These are phyloP conservation scores for Dorcus parallelipipedus DNA, from an alignment of 2,888 invertebrate genomes.

Conservation along the genomic window DNA sequence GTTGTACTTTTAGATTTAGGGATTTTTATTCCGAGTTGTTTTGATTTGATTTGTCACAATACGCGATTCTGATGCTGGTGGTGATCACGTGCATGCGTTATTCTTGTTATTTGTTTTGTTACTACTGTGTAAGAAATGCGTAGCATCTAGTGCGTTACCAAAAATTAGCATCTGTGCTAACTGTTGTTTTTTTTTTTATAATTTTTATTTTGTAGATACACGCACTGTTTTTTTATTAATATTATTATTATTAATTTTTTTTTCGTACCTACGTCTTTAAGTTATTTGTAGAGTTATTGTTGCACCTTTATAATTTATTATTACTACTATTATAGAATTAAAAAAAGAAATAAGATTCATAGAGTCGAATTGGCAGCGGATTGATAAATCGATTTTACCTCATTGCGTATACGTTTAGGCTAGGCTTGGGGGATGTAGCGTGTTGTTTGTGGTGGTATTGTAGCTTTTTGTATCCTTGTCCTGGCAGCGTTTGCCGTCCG, in stretches of 20 bases:
- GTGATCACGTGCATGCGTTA: conserved; percentile 23
- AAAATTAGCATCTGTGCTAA: conserved; percentile 26
- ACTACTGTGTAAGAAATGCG: conserved; percentile 23
- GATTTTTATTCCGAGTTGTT: no score
- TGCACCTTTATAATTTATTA: conserved; percentile 24
- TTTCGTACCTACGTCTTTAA: conserved; percentile 1
- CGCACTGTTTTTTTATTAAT: conserved; percentile 22
- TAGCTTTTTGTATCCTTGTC: conserved; percentile 46
- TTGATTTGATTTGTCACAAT: no score
- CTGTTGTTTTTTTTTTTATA: conserved; percentile 29
- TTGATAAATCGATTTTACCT: no score
- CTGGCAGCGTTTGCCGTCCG: conserved; percentile 45
- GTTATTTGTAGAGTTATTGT: conserved; percentile 30
- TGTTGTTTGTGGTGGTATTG: conserved; percentile 43
- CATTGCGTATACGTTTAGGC: conserved; percentile 28
- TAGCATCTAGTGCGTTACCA: conserved; percentile 30
- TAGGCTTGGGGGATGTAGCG: conserved; percentile 39
- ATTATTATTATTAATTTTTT: not conserved
- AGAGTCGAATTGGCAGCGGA: not conserved
- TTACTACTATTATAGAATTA: not conserved
- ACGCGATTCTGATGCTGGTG: not conserved
- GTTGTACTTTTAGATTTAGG: no score
- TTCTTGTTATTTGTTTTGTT: conserved; percentile 45
- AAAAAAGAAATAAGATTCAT: not conserved
- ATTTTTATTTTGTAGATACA: conserved; percentile 28